These are phyloP conservation scores for Karalla daura DNA, from an alignment of 2,797 vertebrate genomes.

Conservation along the genomic window DNA sequence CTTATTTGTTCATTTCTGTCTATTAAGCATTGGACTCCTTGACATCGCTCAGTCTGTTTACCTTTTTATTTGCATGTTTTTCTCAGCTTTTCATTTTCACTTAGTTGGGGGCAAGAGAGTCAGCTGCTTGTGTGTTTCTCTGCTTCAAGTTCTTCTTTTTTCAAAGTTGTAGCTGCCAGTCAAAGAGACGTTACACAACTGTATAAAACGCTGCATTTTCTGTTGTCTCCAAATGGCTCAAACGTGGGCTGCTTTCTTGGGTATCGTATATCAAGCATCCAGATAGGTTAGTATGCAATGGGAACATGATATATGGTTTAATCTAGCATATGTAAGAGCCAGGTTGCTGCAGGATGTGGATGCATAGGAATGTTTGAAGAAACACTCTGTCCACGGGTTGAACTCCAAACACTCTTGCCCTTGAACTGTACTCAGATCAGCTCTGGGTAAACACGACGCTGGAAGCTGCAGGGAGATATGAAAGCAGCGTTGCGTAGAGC, in stretches of 20 bases:
- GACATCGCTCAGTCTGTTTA: too few species aligned
- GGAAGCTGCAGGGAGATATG: slow-evolving; percentile 9
- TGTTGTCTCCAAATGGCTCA: too few species aligned
- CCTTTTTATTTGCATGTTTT: not conserved
- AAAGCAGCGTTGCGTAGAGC: slow-evolving; percentile 34
- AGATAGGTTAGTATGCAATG: too few species aligned
- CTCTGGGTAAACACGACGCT: slow-evolving; percentile 32
- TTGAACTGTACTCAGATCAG: slow-evolving; percentile 37
- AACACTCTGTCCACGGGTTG: not conserved
- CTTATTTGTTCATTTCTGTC: not conserved
- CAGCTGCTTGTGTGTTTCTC: too few species aligned
- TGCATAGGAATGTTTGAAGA: not conserved
- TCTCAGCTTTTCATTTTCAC: too few species aligned
- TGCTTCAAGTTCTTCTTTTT: too few species aligned
- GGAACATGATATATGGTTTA: not conserved
- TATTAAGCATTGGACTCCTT: not conserved
- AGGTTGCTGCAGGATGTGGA: not conserved
- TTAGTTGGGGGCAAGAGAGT: too few species aligned
- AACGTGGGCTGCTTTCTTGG: too few species aligned
- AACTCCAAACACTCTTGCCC: slow-evolving; percentile 48
- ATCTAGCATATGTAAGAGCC: not conserved
- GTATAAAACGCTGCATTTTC: too few species aligned
- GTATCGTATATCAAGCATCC: too few species aligned
- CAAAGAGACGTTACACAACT: too few species aligned
- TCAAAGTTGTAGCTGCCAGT: too few species aligned